phyloP scores from a whole-genome alignment of 2,113 vertebrate genomes.

The Sylvicapra grimmia region DNA sequence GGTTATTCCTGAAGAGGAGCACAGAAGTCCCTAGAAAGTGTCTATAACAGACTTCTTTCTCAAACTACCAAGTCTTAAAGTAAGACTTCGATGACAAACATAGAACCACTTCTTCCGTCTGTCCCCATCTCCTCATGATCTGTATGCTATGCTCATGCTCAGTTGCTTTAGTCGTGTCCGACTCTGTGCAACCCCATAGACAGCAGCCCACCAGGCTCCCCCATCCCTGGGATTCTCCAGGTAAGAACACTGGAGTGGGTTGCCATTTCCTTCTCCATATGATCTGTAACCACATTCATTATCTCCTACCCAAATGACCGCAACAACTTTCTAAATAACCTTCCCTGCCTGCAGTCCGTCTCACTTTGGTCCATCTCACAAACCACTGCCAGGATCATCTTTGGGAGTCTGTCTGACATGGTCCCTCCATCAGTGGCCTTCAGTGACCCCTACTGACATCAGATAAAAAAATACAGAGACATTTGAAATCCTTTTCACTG shows the following conservation, averaged over 20 bases:
- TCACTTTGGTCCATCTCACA: not conserved
- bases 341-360: not conserved
- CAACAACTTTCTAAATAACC: not conserved
- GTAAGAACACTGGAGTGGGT: no score
- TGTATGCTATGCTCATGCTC: not conserved
- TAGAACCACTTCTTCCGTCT: not conserved
- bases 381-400: not conserved
- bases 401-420: not conserved
- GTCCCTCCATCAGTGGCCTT: not conserved
- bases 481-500: not conserved
- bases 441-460: not conserved
- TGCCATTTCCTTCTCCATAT: no score
- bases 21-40: not conserved
- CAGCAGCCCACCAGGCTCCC: no score
- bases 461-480: not conserved
- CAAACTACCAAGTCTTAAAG: not conserved
- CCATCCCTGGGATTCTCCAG: no score
- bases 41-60: not conserved
- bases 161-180: no score
- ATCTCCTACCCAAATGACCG: not conserved
- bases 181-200: no score
- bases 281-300: not conserved
- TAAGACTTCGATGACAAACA: not conserved
- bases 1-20: not conserved
- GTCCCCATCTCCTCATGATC: not conserved